These are phyloP conservation scores for Cephalopachus bancanus DNA, from an alignment of 2,797 vertebrate species.

Conservation along the genomic window DNA sequence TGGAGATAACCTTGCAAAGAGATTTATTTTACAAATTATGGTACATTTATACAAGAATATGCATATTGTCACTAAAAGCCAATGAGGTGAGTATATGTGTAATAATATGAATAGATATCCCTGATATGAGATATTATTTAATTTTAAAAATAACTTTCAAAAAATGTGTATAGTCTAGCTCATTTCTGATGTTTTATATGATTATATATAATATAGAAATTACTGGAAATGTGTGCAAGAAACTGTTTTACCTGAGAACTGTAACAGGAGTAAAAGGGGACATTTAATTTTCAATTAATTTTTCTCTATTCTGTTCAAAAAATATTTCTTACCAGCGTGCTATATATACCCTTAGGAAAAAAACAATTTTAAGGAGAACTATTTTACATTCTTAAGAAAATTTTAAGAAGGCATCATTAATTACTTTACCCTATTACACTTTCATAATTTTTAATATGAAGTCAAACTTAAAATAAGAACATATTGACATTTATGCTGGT, in stretches of 20 bases:
- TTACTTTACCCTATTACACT: background rate
- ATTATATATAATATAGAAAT: background rate
- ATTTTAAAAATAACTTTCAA: background rate
- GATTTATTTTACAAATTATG: background rate
- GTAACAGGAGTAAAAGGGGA: background rate
- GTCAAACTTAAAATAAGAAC: background rate
- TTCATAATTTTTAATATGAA: background rate
- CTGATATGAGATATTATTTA: background rate
- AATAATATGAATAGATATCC: background rate
- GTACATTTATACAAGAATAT: background rate
- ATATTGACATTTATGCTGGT: background rate
- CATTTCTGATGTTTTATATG: background rate
- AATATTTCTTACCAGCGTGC: background rate
- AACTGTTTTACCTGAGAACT: background rate
- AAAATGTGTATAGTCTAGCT: background rate
- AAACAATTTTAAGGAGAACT: background rate
- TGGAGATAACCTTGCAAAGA: background rate
- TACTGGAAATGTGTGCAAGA: background rate
- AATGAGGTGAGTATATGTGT: background rate
- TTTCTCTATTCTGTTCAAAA: background rate
- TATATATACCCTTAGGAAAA: background rate
- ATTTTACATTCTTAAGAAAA: background rate
- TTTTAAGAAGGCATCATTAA: background rate
- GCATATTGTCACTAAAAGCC: background rate
- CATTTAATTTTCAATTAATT: background rate